These are phyloP conservation scores for Epinotia nisella DNA, from an alignment of 2,888 invertebrate species.

Conservation along the genomic window DNA sequence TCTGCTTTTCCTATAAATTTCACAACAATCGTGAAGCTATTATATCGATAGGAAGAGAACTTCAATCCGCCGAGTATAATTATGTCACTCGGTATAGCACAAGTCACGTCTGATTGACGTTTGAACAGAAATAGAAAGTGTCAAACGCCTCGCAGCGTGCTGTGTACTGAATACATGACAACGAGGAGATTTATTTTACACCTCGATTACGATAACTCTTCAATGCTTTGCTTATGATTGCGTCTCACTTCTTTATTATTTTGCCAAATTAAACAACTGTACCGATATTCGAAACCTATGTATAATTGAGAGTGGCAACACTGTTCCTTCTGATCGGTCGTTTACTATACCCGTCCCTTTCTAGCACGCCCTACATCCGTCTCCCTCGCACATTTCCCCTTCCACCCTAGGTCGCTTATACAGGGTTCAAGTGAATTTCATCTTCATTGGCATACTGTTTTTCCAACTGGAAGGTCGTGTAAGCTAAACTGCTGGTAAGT, in stretches of 20 bases:
- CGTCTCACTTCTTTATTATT: constrained; percentile 1
- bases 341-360: no score
- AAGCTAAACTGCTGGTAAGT: no score
- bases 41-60: constrained; percentile 42
- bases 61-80: constrained; percentile 56
- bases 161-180: constrained; percentile 66
- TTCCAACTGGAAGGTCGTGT: no score
- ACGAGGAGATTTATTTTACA: constrained; percentile 49
- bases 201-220: constrained; percentile 17
- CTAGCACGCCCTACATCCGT: no score
- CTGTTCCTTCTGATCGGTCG: no score
- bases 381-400: no score
- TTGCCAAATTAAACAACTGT: constrained; percentile 19
- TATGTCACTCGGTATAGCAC: constrained; percentile 66
- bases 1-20: constrained; percentile 28
- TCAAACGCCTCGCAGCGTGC: constrained; percentile 67
- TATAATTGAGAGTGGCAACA: no score
- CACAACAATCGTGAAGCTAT: constrained; percentile 40
- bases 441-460: no score
- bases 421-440: no score
- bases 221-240: constrained; percentile 8
- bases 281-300: no score
- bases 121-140: constrained; percentile 78
- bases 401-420: no score
- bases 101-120: constrained; percentile 61